Evolutionary conservation across 2,113 vertebrate species (phyloP), one percentile per base, ranked within the genome.

Genomic region (Larimichthys crocea): DNA sequence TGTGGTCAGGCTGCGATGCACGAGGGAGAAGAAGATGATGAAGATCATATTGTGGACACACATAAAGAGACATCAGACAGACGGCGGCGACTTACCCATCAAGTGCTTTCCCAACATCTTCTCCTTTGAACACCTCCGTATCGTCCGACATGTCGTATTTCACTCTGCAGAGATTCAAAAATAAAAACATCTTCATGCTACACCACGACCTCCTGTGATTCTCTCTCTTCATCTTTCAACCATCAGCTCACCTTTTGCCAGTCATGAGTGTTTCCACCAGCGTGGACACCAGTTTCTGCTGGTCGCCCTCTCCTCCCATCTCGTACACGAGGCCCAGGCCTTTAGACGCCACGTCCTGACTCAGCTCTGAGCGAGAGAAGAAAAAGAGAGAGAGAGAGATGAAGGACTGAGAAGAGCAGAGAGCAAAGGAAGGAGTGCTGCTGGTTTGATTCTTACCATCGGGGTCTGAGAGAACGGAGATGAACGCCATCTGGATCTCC

Each of bases 241-340:
- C 3, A 15, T 60, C 3, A 16, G 49, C 75, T 60, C 95, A 99
- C 98, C 98, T 97, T 95, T 98, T 99, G 26, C 98, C 98, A 71
- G 98, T 99, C 98, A 99, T 99, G 66, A 99, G 96, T 2, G 98
- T 98, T 91, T 99, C 98, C 76, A 99, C 97, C 22, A 99, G 95
- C 0, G 95, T 97, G 63, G 98, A 99, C 76, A 99, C 98, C 67
- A 99, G 93, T 71, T 99, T 96, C 85, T 99, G 97, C 82, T 99
- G 98, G 92, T 99, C 98, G 76, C 92, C 94, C 79, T 99, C 97
- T 80, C 85, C 97, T 88, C 98, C 98, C 80, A 99, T 95, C 92
- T 99, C 98, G 80, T 99, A 99, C 74, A 99, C 97, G 69, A 99
- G 94, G 6, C 97, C 98, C 72, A 99, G 96, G 52, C 98, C 98